Evolutionary conservation across 2,113 vertebrate genomes (phyloP), one percentile per base, ranked within the genome.

Genomic region (Podarcis raffonei): DNA sequence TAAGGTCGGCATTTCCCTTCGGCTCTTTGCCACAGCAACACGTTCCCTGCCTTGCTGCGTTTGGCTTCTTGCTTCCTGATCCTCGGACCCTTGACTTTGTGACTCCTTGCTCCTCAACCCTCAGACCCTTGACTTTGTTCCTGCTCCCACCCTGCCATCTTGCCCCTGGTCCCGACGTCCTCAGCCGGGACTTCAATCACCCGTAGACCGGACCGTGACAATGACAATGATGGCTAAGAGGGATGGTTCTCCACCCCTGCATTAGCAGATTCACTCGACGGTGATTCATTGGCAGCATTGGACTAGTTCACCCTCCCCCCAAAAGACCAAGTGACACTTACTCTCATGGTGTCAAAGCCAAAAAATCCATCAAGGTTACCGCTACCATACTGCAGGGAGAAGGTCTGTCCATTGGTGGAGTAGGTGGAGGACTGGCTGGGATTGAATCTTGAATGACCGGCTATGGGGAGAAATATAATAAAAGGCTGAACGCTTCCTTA

Each of bases 321-420:
- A 11, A 20, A 6, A 0, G 6, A 0, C 88, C 1, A 27, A 27
- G 4, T 20, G 30, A 18, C 84, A 92, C 96, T 96, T 87, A 97
- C 96, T 0, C 78, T 96, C 90, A 97, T 62, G 0, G 96, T 96
- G 92, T 98, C 96, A 0, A 95, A 96, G 53, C 96, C 97, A 0
- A 97, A 75, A 3, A 82, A 69, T 80, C 96, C 96, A 0, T 78
- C 85, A 83, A 97, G 69, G 92, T 96, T 96, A 22, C 97, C 96
- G 0, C 95, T 95, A 30, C 97, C 97, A 0, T 97, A 97, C 39
- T 84, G 35, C 94, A 97, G 92, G 27, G 92, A 95, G 90, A 96
- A 97, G 76, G 85, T 85, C 90, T 82, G 78, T 0, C 53, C 81
- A 0, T 83, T 82, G 87, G 85, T 88, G 18, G 23, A 89, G 83